Evolutionary conservation across 2,113 vertebrate genomes (phyloP), one percentile per base, ranked within the genome.

Genomic region (Colaptes auratus): DNA sequence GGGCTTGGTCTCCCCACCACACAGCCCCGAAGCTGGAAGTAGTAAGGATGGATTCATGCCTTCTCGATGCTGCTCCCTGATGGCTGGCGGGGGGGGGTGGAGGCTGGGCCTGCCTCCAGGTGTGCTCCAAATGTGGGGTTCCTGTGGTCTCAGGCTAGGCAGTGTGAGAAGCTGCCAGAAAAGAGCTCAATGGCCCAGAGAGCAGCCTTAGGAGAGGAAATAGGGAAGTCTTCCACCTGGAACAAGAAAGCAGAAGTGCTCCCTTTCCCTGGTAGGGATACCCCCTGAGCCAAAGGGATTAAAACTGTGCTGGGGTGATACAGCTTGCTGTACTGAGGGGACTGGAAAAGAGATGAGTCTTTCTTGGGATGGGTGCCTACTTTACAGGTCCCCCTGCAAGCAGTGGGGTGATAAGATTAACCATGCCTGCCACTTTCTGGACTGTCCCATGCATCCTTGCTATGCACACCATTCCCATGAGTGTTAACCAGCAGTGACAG

Each of bases 61-160:
- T 75, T 48, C 35, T 55, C 48, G 0, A 0, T 4, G 1, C 19
- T 15, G 4, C 24, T 81, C 42, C 36, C 11, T 2, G 2, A 4
- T 1, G 3, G 19, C 28, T 58, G 7, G 3, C 12, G 16, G n/a
- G 14, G 19, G n/a, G 3, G 18, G 19, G 39, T n/a, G 0, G n/a
- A n/a, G 2, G 12, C 42, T 1, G 1, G 18, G 13, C 15, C 36
- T 82, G 44, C 44, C 46, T 56, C 53, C 90, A 90, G 76, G 65
- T 90, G 80, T 88, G 44, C 39, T 90, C 55, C 86, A 80, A 50
- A 73, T 92, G 72, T 59, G 64, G 20, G 27, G 23, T 24, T 90
- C 7, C 12, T 77, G 36, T 0, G 1, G 48, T 48, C n/a, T 67
- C 1, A 0, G 64, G 33, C 25, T 0, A 1, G 35, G 63, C 1